phyloP scores from a whole-genome alignment of 2,797 vertebrate species.

The Anomalospiza imberbis region DNA sequence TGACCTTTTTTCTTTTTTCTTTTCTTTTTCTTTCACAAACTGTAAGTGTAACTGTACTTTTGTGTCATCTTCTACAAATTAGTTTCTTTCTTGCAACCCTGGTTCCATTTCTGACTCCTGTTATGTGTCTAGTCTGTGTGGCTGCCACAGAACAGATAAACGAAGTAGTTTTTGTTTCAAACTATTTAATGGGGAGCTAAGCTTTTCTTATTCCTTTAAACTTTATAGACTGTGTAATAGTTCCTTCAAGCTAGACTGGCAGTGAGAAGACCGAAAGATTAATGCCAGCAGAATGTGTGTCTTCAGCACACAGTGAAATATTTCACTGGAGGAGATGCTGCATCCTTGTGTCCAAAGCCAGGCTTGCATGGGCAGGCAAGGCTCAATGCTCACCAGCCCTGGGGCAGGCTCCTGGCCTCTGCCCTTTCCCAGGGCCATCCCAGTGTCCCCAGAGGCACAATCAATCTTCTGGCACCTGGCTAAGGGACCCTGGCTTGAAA shows the following conservation, averaged over 20 bases:
- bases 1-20: background rate
- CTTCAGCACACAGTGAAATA: background rate
- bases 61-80: background rate
- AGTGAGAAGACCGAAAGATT: background rate
- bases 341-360: background rate
- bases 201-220: conserved; percentile 9
- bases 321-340: background rate
- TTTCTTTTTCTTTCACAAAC: background rate
- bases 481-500: background rate
- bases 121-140: background rate
- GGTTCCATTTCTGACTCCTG: background rate
- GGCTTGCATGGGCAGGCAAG: background rate
- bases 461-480: background rate
- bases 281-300: background rate
- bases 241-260: conserved; percentile 6
- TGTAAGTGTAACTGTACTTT: background rate
- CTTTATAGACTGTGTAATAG: conserved; percentile 37
- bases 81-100: background rate
- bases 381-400: background rate
- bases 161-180: background rate
- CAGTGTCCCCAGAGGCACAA: too few species aligned
- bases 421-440: background rate
- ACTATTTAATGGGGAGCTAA: background rate
- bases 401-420: background rate
- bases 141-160: background rate